Percentiles rank a stretch among this genome's conserved stretches.
Evolutionary conservation across 2,797 vertebrate genomes (phyloP).

Genomic region (Clarias platycephalus): DNA sequence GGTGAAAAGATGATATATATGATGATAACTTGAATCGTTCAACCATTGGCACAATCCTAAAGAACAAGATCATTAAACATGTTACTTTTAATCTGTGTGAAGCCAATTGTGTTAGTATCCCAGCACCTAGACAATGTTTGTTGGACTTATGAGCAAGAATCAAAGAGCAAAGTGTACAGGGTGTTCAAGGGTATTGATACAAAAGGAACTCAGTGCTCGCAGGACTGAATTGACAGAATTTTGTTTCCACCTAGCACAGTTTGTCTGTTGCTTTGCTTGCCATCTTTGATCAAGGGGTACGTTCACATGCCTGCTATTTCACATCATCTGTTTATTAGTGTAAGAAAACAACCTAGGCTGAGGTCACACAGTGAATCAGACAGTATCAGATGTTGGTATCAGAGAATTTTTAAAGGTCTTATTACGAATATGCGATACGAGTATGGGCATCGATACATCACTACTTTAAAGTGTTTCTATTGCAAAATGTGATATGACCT

Average conservation of each 20-base stretch:
- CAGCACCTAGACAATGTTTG: too few relatives aligned
- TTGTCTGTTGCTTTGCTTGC: neutral
- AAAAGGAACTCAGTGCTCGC: too few relatives aligned
- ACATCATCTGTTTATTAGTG: neutral
- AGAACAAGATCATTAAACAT: too few relatives aligned
- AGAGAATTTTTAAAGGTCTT: neutral
- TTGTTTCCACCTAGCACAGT: neutral
- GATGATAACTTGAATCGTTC: too few relatives aligned
- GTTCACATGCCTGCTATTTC: neutral
- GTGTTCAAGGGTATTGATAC: too few relatives aligned
- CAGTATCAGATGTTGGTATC: neutral
- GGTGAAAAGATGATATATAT: too few relatives aligned
- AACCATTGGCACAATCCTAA: too few relatives aligned
- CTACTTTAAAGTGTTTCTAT: neutral
- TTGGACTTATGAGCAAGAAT: too few relatives aligned
- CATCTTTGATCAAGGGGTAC: neutral
- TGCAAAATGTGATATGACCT: neutral
- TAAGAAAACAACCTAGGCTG: neutral
- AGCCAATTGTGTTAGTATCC: too few relatives aligned
- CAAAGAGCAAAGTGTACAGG: too few relatives aligned
- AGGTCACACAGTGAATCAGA: neutral
- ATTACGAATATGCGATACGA: neutral
- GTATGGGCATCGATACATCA: neutral
- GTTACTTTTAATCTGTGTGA: too few relatives aligned
- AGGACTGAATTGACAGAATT: neutral